Percentiles rank a stretch among this genome's conserved stretches.
Conservation (phyloP, 2,888 invertebrate species). For the Mythimna impura region DNA sequence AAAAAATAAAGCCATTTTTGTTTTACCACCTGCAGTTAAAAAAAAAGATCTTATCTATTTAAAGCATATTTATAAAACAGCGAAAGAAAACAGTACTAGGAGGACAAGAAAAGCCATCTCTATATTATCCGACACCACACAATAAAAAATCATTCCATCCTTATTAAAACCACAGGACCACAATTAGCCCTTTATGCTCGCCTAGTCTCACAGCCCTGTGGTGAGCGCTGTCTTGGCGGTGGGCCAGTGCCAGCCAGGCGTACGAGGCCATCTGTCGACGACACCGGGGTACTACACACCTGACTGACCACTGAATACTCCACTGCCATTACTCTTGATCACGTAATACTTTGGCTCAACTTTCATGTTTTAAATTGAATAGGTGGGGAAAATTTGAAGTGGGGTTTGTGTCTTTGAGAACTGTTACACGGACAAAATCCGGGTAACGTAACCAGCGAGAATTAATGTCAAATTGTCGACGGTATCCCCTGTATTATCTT, state of each 20-base stretch:
- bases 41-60: not conserved
- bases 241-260: slow-evolving; percentile 42
- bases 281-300: slow-evolving; percentile 31
- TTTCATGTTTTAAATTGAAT: slow-evolving; percentile 17
- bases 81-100: not conserved
- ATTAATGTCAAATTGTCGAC: not conserved
- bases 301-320: slow-evolving; percentile 21
- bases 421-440: not conserved
- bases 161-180: slow-evolving; percentile 28
- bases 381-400: not conserved
- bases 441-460: not conserved
- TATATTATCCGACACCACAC: not conserved
- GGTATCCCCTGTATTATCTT: no score
- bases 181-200: not conserved
- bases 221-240: slow-evolving; percentile 47
- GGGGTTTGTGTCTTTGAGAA: not conserved
- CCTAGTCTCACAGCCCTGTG: slow-evolving; percentile 43
- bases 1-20: no score
- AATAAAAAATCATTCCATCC: slow-evolving; percentile 11
- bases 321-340: slow-evolving; percentile 16
- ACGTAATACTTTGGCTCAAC: not conserved
- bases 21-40: not conserved
- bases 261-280: slow-evolving; percentile 46
- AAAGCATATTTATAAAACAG: not conserved
- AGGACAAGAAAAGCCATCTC: not conserved